Conservation (phyloP, 1,140 invertebrate species). For the Pentalonia nigronervosa region DNA sequence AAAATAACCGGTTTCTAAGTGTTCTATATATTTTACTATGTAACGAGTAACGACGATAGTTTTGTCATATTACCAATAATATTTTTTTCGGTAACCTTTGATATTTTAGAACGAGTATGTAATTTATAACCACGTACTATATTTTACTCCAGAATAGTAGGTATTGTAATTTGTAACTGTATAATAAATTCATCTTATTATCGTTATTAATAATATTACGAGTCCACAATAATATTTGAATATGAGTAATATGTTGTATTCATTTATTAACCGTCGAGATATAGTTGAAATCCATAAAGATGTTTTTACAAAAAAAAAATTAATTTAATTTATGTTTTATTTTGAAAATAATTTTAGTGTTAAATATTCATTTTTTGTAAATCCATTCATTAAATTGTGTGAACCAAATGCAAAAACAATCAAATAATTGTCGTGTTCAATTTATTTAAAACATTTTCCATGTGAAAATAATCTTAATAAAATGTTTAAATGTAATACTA, state of each 20-base stretch:
- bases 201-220: neutral
- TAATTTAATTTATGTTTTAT: no score
- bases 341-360: neutral
- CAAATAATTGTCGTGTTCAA: neutral
- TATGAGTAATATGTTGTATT: neutral
- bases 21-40: slow-evolving; percentile 3
- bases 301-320: neutral
- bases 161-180: neutral
- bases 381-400: neutral
- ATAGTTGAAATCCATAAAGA: neutral
- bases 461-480: neutral
- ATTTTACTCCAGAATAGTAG: neutral
- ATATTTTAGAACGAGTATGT: neutral
- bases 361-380: neutral
- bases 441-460: neutral
- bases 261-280: neutral
- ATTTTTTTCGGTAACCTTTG: neutral
- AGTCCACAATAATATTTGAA: neutral
- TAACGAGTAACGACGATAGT: neutral
- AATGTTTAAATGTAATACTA: neutral
- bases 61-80: slow-evolving; percentile 11
- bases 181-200: neutral
- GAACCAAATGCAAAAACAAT: neutral
- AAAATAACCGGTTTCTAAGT: slow-evolving; percentile 9
- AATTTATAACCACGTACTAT: neutral